Evolutionary conservation across 2,888 invertebrate genomes (phyloP), one percentile per base, ranked within the genome.

Genomic region (Hemistola chrysoprasaria): DNA sequence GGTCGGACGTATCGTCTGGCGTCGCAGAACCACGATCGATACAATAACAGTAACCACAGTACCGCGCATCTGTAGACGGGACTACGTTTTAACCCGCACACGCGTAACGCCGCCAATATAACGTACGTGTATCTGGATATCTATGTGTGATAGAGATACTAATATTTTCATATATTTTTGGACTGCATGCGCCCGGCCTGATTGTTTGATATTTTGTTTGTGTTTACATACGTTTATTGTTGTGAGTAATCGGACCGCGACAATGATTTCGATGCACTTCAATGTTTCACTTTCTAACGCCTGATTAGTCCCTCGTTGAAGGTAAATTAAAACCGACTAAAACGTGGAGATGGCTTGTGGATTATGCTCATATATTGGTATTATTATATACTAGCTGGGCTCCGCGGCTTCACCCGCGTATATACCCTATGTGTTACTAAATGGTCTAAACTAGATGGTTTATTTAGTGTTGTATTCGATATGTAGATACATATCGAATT

Each of bases 41-140:
- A 57, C 47, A 47, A 45, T 45, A 49, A 50, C 51, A 51, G 48
- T 47, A 40, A 49, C 41, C 47, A 40, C 58, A 44, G 47, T 50
- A 42, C 31, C 20, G 28, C 16, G 16, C 16, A n/a, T n/a, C n/a
- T n/a, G n/a, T n/a, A n/a, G 16, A 16, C 16, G 16, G 4, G 16
- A 16, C 16, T 16, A 4, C 16, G 16, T 16, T 16, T 3, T 16
- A 16, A 16, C 16, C 29, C 25, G 7, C 11, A 9, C 22, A 31
- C 40, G 25, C 39, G 24, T 28, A 56, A n/a, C 53, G 34, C 41
- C 63, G 56, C 10, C 69, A 71, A 71, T 71, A 75, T 72, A 62
- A 72, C 78, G 74, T 77, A 75, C 59, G 72, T 65, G 36, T 53
- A 40, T 35, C 37, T 45, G 20, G 40, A 23, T 46, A 20, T 53